These are phyloP conservation scores for Parnassius apollo DNA, from an alignment of 2,888 invertebrate species.

Conservation along the genomic window DNA sequence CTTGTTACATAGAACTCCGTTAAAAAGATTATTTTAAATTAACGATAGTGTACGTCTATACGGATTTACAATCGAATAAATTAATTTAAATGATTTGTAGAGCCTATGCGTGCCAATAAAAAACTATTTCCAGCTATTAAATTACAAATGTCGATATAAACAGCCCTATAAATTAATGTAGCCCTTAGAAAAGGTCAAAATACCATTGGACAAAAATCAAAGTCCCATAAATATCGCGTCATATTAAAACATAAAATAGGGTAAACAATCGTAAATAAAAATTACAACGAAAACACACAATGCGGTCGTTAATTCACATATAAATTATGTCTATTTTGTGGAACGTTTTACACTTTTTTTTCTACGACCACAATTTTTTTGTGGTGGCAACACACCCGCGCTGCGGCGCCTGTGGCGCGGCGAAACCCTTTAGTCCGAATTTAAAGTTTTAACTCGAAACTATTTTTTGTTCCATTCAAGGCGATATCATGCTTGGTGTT, in stretches of 20 bases:
- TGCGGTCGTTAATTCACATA: slow-evolving; percentile 69
- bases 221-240: slow-evolving; percentile 64
- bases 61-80: not conserved
- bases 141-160: slow-evolving; percentile 56
- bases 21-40: not conserved
- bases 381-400: slow-evolving; percentile 56
- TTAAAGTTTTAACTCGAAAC: slow-evolving; percentile 41
- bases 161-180: slow-evolving; percentile 60
- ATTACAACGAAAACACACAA: slow-evolving; percentile 75
- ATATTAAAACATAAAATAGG: slow-evolving; percentile 80
- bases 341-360: slow-evolving; percentile 75
- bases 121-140: slow-evolving; percentile 42
- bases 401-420: slow-evolving; percentile 72
- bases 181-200: slow-evolving; percentile 50
- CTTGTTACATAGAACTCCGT: not conserved
- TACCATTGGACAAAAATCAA: slow-evolving; percentile 57
- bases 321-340: slow-evolving; percentile 77
- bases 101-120: slow-evolving; percentile 14
- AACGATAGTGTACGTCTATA: too few relatives aligned
- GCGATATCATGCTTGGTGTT: slow-evolving; percentile 36
- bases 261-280: slow-evolving; percentile 81
- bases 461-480: slow-evolving; percentile 37
- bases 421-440: slow-evolving; percentile 68
- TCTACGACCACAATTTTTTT: slow-evolving; percentile 54
- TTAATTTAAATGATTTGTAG: slow-evolving; percentile 11